Percentiles rank a stretch among this genome's conserved stretches.
These are phyloP conservation scores for Sisor rabdophorus DNA, from an alignment of 2,113 vertebrate species.

Conservation along the genomic window DNA sequence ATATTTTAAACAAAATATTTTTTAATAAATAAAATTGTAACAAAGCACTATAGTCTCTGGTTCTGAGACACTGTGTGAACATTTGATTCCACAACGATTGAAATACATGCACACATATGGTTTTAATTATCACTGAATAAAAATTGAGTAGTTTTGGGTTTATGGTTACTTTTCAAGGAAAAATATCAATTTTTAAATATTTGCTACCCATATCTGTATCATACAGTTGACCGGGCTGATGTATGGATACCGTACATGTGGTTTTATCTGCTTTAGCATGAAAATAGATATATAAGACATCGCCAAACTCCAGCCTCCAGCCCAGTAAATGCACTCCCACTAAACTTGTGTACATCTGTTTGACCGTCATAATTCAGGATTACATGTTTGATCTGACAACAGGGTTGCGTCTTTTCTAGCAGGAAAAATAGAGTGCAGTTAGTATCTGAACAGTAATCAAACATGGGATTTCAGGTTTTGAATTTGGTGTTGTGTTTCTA, in stretches of 20 bases:
- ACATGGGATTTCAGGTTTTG: slow-evolving; percentile 1
- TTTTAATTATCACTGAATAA: slow-evolving; percentile 40
- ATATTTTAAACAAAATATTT: neutral
- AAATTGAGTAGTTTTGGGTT: neutral
- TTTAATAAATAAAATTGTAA: neutral
- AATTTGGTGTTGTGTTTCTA: neutral
- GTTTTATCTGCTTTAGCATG: neutral
- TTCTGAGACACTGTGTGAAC: neutral
- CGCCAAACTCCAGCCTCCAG: slow-evolving; percentile 27
- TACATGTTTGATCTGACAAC: slow-evolving; percentile 15
- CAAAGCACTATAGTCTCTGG: neutral
- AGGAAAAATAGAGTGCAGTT: neutral
- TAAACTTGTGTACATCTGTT: slow-evolving; percentile 33
- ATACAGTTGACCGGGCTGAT: neutral
- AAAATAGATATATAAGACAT: neutral
- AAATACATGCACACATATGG: slow-evolving; percentile 31
- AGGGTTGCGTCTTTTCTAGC: neutral
- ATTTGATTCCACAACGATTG: slow-evolving; percentile 5
- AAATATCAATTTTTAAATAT: neutral
- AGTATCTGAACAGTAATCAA: neutral
- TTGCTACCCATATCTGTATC: neutral
- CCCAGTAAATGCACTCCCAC: neutral
- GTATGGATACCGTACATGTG: too few relatives aligned
- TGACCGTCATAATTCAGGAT: slow-evolving; percentile 25
- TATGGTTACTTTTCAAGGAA: neutral